A percentile compares a stretch with the other conserved stretches of the same genome.
phyloP scores from a whole-genome alignment of 92 coral and sea anemone species.

The Palythoa caribaeorum region DNA sequence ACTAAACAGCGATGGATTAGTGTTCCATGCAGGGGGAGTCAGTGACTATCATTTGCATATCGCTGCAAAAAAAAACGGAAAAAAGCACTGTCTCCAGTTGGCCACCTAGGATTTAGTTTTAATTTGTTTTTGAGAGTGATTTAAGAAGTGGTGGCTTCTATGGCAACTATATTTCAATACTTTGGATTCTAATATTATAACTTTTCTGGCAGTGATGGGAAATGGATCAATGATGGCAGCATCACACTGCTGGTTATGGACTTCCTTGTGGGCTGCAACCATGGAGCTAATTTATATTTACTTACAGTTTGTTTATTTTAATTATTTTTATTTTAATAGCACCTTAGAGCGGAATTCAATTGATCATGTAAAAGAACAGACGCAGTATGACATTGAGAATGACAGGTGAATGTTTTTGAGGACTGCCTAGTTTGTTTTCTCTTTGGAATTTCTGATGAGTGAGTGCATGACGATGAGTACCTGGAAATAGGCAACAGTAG shows the following conservation, averaged over 20 bases:
- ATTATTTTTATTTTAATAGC: conserved; percentile 38
- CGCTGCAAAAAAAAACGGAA: too few relatives aligned
- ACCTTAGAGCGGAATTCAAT: conserved; percentile 56
- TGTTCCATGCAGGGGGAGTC: too few relatives aligned
- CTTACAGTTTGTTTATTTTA: conserved; percentile 23
- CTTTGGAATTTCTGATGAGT: conserved; percentile 11
- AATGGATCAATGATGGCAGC: too few relatives aligned
- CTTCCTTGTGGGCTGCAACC: neutral
- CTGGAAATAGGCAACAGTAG: conserved; percentile 37
- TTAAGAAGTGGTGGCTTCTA: too few relatives aligned
- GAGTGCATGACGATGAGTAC: conserved; percentile 50
- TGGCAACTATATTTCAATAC: too few relatives aligned
- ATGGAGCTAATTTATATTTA: neutral
- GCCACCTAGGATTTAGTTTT: too few relatives aligned
- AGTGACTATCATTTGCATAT: too few relatives aligned
- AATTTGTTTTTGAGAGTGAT: too few relatives aligned
- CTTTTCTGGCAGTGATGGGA: neutral
- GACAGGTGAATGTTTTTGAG: conserved; percentile 49
- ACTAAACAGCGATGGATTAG: too few relatives aligned
- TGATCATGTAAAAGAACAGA: conserved; percentile 47
- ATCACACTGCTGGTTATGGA: neutral
- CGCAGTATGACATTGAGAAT: conserved; percentile 42
- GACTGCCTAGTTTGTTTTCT: neutral
- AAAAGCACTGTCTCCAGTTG: too few relatives aligned
- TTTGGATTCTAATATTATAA: too few relatives aligned